Evolutionary conservation across 2,113 vertebrate species (phyloP), one percentile per base, ranked within the genome.

Genomic region (Balaenoptera acutorostrata): DNA sequence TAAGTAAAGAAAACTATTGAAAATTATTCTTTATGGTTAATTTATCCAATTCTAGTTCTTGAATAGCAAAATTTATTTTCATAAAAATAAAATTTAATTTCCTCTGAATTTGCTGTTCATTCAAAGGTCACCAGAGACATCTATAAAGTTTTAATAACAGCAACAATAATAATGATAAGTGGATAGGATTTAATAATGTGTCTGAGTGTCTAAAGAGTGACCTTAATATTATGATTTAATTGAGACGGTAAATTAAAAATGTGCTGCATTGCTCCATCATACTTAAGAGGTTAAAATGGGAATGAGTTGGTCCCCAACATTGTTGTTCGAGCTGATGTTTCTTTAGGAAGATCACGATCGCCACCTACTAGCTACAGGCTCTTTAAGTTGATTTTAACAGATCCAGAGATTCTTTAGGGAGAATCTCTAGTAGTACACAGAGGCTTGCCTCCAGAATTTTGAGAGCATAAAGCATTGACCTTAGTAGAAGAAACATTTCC

Each of bases 221-320:
- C 91, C 81, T 96, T 95, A 86, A 64, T 91, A 94, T 77, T 88
- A 41, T 69, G 59, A 96, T 93, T 97, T 97, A 92, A 93, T 90
- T 92, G 96, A 91, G 49, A 63, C 25, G 69, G 44, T 96, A 96
- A 97, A 93, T 97, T 95, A 71, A 94, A 94, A 95, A 49, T 71
- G 17, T 85, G 20, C 77, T 88, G 46, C 7, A 9, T 69, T n/a
- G n/a, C 12, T 89, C 18, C 15, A 29, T 52, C 33, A 39, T 36
- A 13, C 27, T 41, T 86, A 72, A 25, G 64, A 92, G 92, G 77
- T 87, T 63, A 92, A 84, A 66, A 68, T n/a, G 41, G 74, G 66
- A 94, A n/a, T 68, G 41, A 93, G 72, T 17, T 83, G 49, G 29
- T 66, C 39, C 41, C 96, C 95, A 46, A 90, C 78, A 68, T 59